A percentile compares a stretch with the other conserved stretches of the same genome.
phyloP scores from a whole-genome alignment of 1,140 invertebrate species.

The Eufriesea mexicana region DNA sequence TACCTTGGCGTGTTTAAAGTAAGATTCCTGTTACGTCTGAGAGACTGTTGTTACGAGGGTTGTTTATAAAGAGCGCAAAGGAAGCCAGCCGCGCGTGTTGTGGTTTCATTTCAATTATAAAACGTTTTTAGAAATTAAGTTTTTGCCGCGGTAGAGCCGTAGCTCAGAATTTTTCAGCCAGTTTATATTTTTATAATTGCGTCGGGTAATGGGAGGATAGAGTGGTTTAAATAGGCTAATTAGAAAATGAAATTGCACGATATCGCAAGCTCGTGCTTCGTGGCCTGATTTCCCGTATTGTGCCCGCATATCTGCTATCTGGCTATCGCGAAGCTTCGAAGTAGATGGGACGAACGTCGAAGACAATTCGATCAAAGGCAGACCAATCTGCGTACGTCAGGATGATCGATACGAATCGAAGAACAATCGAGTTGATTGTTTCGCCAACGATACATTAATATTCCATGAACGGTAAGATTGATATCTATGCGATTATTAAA shows the following conservation, averaged over 20 bases:
- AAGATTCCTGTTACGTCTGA: not conserved
- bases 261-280: not conserved
- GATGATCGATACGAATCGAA: slow-evolving; percentile 21
- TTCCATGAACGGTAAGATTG: not conserved
- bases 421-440: slow-evolving; percentile 22
- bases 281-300: not conserved
- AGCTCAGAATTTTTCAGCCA: not conserved
- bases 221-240: not conserved
- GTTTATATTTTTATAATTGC: not conserved
- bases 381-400: not conserved
- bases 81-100: not conserved
- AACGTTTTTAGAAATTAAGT: not conserved
- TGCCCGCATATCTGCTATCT: not conserved
- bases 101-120: not conserved
- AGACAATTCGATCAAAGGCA: not conserved
- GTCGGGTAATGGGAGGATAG: not conserved
- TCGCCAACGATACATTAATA: not conserved
- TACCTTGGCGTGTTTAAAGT: not conserved
- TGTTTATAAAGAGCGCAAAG: not conserved
- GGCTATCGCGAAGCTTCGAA: not conserved
- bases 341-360: not conserved
- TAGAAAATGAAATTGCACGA: not conserved
- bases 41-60: not conserved
- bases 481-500: not conserved
- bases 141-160: not conserved